Percentiles rank a stretch among this genome's conserved stretches.
These are phyloP conservation scores for Dascillus cervinus DNA, from an alignment of 2,888 invertebrate species.

Conservation along the genomic window DNA sequence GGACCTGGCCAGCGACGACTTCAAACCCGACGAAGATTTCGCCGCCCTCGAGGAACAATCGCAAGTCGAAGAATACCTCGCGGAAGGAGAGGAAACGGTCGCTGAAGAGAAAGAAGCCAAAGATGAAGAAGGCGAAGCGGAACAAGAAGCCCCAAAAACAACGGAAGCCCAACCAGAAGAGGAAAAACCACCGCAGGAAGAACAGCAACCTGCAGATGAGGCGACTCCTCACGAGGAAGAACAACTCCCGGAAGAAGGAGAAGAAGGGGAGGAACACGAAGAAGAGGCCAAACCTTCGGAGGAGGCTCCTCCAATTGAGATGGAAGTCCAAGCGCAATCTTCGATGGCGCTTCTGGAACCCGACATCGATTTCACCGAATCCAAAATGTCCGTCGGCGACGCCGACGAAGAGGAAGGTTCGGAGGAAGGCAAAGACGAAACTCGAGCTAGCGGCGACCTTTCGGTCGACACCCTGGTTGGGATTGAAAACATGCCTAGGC, in stretches of 20 bases:
- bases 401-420: conserved; percentile 9
- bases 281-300: conserved; percentile 7
- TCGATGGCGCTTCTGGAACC: no score
- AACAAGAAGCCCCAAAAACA: neutral
- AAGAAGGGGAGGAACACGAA: neutral
- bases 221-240: neutral
- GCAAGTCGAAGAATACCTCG: neutral
- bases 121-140: conserved; percentile 2
- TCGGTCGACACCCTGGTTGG: no score
- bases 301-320: conserved; percentile 6
- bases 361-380: no score
- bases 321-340: conserved; percentile 9
- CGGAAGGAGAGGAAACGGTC: neutral
- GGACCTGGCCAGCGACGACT: conserved; percentile 17
- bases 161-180: neutral
- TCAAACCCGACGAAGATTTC: conserved; percentile 13
- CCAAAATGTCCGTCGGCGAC: conserved; percentile 1
- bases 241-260: neutral
- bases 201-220: no score
- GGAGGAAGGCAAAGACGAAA: conserved; percentile 8
- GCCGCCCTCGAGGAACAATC: neutral
- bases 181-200: neutral
- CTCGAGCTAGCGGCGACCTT: no score
- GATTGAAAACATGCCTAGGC: no score
- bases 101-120: neutral